Base-by-base conservation (phyloP, 2,888 invertebrate species). In the Leptopilina syphax region DNA sequence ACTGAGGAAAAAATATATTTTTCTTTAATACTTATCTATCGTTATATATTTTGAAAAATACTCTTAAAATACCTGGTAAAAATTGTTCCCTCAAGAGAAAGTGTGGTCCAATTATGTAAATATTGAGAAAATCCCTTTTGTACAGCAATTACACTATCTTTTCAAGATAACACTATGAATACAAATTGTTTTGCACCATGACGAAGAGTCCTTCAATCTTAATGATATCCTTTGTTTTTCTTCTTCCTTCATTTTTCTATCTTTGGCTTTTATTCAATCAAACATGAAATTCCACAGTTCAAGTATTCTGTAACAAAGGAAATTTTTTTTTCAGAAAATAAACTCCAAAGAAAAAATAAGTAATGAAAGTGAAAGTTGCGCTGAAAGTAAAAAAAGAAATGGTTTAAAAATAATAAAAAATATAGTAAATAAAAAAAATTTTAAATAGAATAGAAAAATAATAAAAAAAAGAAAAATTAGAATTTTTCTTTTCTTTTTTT, bases 281-380 rank as follows among this genome's bases (percentile, higher is more conserved):
- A 79, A 79, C 76, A 44, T 78, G 79, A 80, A 82, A 81, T 63
- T 63, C 63, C 1, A 1, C 63, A 24, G 24, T 18, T 9, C 63
- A 60, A n/a, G n/a, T 5, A 57, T 57, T 60, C 60, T n/a, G 12
- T 60, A 50, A 50, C 50, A 50, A 50, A 50, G 50, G 9, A 50
- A 50, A 50, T 10, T 3, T 10, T 10, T 10, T 50, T 50, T 50
- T 50, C 18, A 10, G 34, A 50, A 50, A 50, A 50, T 50, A 50
- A 50, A 50, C 9, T 50, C 10, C 3, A 0, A 50, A 50, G 10
- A 5, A 44, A 44, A 44, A 50, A 9, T 50, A 50, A 50, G 50
- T 50, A 1, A 1, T 10, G 9, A 50, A 50, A 50, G 12, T 50
- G 10, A 50, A 10, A 50, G 50, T 50, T 18, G 18, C 18, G 18